Evolutionary conservation across 2,113 vertebrate genomes (phyloP).

Genomic region (Noctilio leporinus): DNA sequence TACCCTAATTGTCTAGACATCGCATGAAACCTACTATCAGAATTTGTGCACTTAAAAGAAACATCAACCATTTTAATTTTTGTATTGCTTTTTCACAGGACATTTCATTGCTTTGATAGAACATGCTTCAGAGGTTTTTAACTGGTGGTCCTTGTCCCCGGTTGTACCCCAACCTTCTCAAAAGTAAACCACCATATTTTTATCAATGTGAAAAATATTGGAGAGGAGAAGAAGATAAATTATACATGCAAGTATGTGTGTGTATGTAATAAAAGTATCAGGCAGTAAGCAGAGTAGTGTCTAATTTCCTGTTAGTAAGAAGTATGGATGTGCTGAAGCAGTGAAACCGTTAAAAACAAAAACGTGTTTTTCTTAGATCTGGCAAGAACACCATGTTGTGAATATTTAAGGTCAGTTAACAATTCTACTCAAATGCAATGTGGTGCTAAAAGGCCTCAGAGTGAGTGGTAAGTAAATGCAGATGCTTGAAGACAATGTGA

Average conservation of each 20-base stretch:
- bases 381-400: background rate
- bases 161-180: background rate
- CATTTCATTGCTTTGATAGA: background rate
- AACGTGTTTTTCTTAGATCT: background rate
- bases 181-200: background rate
- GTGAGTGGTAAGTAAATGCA: slow-evolving; percentile 24
- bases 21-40: background rate
- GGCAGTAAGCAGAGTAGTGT: background rate
- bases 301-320: background rate
- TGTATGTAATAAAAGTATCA: background rate
- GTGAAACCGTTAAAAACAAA: background rate
- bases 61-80: background rate
- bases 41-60: background rate
- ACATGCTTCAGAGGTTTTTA: background rate
- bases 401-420: slow-evolving; percentile 18
- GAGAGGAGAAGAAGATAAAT: background rate
- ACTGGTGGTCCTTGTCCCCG: background rate
- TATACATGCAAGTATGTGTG: background rate
- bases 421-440: background rate
- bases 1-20: background rate
- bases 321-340: background rate
- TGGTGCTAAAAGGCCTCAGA: slow-evolving; percentile 11
- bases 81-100: background rate
- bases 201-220: background rate
- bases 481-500: slow-evolving; percentile 11